Conservation (phyloP, 2,797 vertebrate species). For the Amblyraja radiata region DNA sequence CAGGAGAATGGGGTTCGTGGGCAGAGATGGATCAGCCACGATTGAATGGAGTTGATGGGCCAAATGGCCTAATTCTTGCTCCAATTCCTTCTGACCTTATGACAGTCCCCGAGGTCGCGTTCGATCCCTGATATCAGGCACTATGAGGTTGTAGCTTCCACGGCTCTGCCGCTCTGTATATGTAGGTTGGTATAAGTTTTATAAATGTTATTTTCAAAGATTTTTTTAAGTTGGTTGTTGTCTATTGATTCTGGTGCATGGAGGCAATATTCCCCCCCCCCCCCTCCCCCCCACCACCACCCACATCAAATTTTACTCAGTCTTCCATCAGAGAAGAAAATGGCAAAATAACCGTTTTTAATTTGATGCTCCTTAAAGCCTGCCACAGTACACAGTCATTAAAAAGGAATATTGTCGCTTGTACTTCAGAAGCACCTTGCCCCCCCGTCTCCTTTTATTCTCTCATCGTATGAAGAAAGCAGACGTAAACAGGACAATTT, state of each 20-base stretch:
- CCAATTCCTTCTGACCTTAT: too few species aligned
- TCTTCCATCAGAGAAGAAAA: not conserved
- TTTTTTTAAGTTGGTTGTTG: not conserved
- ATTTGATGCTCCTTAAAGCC: not conserved
- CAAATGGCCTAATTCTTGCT: too few species aligned
- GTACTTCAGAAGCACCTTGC: not conserved
- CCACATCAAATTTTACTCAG: constrained; percentile 18
- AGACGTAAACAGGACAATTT: not conserved
- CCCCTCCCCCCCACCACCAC: not conserved
- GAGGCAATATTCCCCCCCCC: not conserved
- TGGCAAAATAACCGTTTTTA: not conserved
- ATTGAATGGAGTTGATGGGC: too few species aligned
- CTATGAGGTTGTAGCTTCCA: too few species aligned
- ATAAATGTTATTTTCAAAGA: not conserved
- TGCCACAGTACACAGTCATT: not conserved
- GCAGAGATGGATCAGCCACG: too few species aligned
- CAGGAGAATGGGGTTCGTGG: too few species aligned
- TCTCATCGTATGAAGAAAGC: constrained; percentile 23
- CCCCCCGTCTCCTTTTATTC: not conserved
- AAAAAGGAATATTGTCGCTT: not conserved
- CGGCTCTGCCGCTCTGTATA: too few species aligned
- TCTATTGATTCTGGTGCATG: not conserved
- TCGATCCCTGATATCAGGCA: too few species aligned
- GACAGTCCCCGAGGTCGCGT: too few species aligned
- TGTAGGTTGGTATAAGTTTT: too few species aligned